Percentiles rank a stretch among this genome's conserved stretches.
Evolutionary conservation across 2,113 vertebrate species (phyloP).

Genomic region (Thinocorus orbignyianus): DNA sequence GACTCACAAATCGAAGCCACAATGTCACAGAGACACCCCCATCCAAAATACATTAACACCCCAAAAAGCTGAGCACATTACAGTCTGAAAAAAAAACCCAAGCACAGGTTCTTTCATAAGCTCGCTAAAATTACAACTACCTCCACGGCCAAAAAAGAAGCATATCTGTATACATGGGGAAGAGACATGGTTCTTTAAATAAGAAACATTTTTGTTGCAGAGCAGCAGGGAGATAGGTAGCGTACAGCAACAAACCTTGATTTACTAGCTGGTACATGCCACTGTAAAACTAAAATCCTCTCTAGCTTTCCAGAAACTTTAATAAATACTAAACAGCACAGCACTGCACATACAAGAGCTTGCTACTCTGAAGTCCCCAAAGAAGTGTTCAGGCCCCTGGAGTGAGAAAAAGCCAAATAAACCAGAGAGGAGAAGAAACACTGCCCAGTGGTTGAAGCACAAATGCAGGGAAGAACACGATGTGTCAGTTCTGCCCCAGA

Average conservation of each 20-base stretch:
- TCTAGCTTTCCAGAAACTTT: neutral
- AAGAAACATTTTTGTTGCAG: neutral
- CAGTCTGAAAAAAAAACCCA: neutral
- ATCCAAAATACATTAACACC: neutral
- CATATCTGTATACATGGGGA: neutral
- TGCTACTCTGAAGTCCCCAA: neutral
- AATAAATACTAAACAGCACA: neutral
- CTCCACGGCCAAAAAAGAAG: neutral
- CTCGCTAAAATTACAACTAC: neutral
- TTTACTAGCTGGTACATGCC: neutral
- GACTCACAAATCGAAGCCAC: neutral
- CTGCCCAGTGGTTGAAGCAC: neutral
- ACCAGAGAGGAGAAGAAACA: neutral
- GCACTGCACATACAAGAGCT: neutral
- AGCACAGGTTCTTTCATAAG: neutral
- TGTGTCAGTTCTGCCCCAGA: neutral
- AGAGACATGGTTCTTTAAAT: neutral
- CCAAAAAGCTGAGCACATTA: neutral
- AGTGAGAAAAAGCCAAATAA: neutral
- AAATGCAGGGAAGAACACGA: neutral
- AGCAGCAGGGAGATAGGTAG: neutral
- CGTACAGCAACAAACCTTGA: neutral
- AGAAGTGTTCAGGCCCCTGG: neutral
- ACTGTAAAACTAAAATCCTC: neutral
- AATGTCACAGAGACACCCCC: neutral